Conservation (phyloP, 2,888 invertebrate genomes). For the Lottia scabra region DNA sequence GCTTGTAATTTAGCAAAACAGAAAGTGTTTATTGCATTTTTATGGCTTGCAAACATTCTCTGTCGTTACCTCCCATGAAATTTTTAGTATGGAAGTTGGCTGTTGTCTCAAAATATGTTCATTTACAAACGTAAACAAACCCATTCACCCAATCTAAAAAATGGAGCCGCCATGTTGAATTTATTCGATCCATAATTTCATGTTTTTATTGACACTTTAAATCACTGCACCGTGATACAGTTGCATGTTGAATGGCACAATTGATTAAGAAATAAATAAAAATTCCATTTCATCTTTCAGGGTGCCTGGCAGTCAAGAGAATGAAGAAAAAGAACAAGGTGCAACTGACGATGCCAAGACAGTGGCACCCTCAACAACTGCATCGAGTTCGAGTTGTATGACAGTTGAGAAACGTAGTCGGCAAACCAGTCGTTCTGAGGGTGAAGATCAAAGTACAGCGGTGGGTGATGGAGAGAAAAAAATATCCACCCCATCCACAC, state of each 20-base stretch:
- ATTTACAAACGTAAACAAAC: no score
- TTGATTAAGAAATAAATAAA: neutral
- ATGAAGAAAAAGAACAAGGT: neutral
- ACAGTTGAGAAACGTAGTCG: slow-evolving; percentile 3
- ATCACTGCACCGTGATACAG: no score
- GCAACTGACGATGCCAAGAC: slow-evolving; percentile 8
- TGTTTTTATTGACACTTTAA: no score
- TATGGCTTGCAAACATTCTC: no score
- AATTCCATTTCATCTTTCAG: neutral
- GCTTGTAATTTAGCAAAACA: no score
- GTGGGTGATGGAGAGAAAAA: slow-evolving; percentile 4
- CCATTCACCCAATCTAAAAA: no score
- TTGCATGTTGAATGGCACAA: no score
- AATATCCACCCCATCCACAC: slow-evolving; percentile 11
- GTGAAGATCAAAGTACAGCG: neutral
- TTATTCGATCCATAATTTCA: slow-evolving; percentile 5
- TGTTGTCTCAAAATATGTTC: no score
- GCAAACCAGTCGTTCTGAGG: neutral
- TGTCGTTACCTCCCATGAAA: no score
- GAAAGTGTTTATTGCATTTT: no score
- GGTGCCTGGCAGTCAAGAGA: neutral
- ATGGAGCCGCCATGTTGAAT: slow-evolving; percentile 44
- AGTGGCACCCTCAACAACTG: neutral
- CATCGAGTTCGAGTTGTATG: neutral
- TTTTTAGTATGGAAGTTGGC: no score